phyloP scores from a whole-genome alignment of 1,140 invertebrate species.

The Calliopsis andreniformis region DNA sequence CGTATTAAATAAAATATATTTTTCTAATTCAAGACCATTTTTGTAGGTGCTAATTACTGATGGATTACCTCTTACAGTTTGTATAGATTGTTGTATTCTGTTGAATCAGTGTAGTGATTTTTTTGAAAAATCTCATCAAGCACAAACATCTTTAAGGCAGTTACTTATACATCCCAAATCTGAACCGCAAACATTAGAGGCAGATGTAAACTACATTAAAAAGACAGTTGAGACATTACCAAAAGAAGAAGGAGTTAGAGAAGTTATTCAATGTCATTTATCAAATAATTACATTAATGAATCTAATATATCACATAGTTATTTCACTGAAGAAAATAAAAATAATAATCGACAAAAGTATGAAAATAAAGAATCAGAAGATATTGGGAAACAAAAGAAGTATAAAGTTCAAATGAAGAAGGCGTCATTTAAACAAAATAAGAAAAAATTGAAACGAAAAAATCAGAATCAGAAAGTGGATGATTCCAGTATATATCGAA shows the following conservation, averaged over 20 bases:
- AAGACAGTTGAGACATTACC: slow-evolving; percentile 62
- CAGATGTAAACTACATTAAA: slow-evolving; percentile 69
- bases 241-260: slow-evolving; percentile 61
- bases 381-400: slow-evolving; percentile 64
- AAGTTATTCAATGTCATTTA: slow-evolving; percentile 63
- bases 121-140: slow-evolving; percentile 79
- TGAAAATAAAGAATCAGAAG: slow-evolving; percentile 43
- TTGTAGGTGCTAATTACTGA: slow-evolving; percentile 75
- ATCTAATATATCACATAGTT: slow-evolving; percentile 54
- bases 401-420: slow-evolving; percentile 68
- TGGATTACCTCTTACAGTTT: slow-evolving; percentile 75
- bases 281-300: slow-evolving; percentile 65
- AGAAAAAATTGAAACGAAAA: slow-evolving; percentile 72
- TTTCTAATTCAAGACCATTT: background rate
- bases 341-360: slow-evolving; percentile 46
- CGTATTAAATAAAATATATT: no score
- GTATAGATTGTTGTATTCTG: slow-evolving; percentile 76
- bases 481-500: slow-evolving; percentile 56
- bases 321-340: slow-evolving; percentile 54
- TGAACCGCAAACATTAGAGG: slow-evolving; percentile 54
- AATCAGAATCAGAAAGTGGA: slow-evolving; percentile 67
- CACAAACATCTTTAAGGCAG: slow-evolving; percentile 74
- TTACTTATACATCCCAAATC: slow-evolving; percentile 70
- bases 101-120: slow-evolving; percentile 79
- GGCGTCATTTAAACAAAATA: slow-evolving; percentile 59